Evolutionary conservation across 2,797 vertebrate genomes (phyloP), one percentile per base, ranked within the genome.

Genomic region (Sandelia bainsii): DNA sequence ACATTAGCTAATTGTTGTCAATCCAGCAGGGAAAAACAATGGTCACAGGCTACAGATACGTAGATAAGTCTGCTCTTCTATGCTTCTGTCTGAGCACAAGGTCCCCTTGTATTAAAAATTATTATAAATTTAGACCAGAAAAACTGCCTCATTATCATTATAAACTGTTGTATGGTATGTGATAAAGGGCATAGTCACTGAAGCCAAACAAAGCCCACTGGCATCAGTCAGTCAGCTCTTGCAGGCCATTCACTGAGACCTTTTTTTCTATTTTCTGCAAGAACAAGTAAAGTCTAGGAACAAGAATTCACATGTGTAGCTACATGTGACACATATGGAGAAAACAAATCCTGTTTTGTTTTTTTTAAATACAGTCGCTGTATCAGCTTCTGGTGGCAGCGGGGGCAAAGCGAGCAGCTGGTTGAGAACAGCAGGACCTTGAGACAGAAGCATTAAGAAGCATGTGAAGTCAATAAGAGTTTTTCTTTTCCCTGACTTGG

Each of bases 401-500:
- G 1, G 23, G 6, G 32, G 34, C 12, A 63, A 51, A 52, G 53
- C 0, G 10, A 79, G 76, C 75, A 57, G 75, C 74, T 74, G 60
- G 60, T 58, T 37, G 74, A 77, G 72, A 78, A 62, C 71, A 78
- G 83, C 72, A 54, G 65, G 77, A 79, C 79, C 72, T 86, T 80
- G 79, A 81, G 68, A 72, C 59, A 52, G 79, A 73, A 11, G 27
- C 77, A 79, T 80, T 85, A 75, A 78, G 73, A 75, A 72, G 59
- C 62, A 59, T 22, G 63, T 56, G 75, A 75, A 85, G 83, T 80
- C 84, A 74, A 81, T 80, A 70, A 62, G 79, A 80, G 72, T 88
- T 90, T 89, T 87, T 86, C 77, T 89, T 91, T 90, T 84, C 69
- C 88, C 88, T 88, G 88, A 91, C 86, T 88, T 83, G 16, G 84